phyloP scores from a whole-genome alignment of 2,797 vertebrate species.

The Miichthys miiuy region DNA sequence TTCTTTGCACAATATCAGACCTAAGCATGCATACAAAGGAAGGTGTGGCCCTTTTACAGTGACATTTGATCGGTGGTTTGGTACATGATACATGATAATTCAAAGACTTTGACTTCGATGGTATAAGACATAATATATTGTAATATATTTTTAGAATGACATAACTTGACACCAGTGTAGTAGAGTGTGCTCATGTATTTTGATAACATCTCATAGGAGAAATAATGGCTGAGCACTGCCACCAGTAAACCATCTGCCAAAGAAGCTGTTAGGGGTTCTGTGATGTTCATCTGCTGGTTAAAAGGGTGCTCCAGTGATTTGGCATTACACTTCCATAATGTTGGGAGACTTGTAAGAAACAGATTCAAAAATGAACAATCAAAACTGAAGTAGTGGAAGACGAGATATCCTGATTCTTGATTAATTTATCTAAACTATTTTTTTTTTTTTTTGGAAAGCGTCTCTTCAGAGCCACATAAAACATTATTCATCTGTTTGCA shows the following conservation, averaged over 20 bases:
- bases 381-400: not conserved
- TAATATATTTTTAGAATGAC: not conserved
- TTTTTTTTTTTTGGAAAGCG: not conserved
- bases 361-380: not conserved
- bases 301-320: not conserved
- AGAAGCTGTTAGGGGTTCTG: too few species aligned
- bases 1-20: conserved; percentile 20
- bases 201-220: not conserved
- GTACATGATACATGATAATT: not conserved
- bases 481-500: not conserved
- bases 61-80: conserved; percentile 36
- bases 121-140: not conserved
- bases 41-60: conserved; percentile 32
- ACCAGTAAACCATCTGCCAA: not conserved
- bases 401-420: too few species aligned
- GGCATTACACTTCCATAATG: not conserved
- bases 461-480: not conserved
- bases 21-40: conserved; percentile 30
- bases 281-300: not conserved
- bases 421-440: too few species aligned
- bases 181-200: not conserved
- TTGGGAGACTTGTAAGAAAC: not conserved
- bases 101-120: not conserved
- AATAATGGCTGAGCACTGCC: not conserved
- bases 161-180: not conserved